phyloP scores from a whole-genome alignment of 2,113 vertebrate species.

The Scopus umbretta region DNA sequence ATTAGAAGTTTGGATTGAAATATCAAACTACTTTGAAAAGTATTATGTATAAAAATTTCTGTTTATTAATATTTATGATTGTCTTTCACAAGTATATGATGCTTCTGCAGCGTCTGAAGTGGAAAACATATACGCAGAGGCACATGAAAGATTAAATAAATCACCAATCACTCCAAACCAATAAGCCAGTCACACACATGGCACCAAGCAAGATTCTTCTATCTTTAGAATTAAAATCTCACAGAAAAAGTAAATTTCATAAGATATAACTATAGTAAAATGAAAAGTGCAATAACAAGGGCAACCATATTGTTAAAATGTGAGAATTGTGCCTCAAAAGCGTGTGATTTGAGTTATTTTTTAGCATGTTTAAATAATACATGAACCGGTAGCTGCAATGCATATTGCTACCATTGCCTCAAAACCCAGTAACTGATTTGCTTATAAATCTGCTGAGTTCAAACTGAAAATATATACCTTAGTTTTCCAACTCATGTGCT shows the following conservation, averaged over 20 bases:
- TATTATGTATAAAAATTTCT: neutral
- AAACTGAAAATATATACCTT: neutral
- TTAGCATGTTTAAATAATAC: neutral
- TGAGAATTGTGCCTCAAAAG: neutral
- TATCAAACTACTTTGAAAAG: neutral
- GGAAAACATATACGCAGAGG: neutral
- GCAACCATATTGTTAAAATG: neutral
- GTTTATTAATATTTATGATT: neutral
- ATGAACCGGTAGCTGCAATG: neutral
- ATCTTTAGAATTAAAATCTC: neutral
- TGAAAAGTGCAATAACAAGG: neutral
- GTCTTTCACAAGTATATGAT: neutral
- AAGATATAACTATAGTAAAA: neutral
- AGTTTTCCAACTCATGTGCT: neutral
- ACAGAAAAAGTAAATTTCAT: neutral
- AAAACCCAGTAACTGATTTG: neutral
- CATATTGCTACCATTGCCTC: neutral
- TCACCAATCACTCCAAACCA: neutral
- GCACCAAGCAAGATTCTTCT: neutral
- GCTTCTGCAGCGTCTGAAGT: neutral
- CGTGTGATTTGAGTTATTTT: neutral
- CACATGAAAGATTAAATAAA: neutral
- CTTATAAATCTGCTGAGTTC: neutral
- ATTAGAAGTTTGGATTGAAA: neutral
- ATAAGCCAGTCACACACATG: accelerated